These are phyloP conservation scores for Baryphthengus martii DNA, from an alignment of 2,113 vertebrate genomes.

Conservation along the genomic window DNA sequence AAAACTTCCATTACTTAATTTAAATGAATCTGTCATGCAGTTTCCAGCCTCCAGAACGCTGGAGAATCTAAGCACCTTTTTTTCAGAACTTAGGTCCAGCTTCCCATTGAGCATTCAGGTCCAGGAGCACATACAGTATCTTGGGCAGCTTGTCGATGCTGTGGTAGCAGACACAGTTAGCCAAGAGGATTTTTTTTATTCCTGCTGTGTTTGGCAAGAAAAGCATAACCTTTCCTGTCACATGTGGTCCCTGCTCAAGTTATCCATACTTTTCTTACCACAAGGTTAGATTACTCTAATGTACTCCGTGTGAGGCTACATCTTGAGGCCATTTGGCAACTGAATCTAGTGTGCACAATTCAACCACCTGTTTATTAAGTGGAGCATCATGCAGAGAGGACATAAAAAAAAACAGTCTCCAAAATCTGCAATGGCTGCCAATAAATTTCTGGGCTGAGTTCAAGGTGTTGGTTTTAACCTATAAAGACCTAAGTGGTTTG, in stretches of 20 bases:
- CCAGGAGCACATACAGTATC: neutral
- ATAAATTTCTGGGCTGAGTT: slow-evolving; percentile 58
- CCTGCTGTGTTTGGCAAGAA: slow-evolving; percentile 54
- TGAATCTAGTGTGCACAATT: slow-evolving; percentile 22
- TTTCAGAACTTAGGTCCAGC: slow-evolving; percentile 21
- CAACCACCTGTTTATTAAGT: slow-evolving; percentile 69
- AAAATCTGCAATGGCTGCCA: slow-evolving; percentile 48
- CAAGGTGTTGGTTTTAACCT: slow-evolving; percentile 55
- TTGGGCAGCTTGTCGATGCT: neutral
- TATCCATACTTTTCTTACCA: slow-evolving; percentile 63
- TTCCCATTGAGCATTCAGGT: neutral
- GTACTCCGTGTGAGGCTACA: slow-evolving; percentile 60
- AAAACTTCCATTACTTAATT: slow-evolving; percentile 50
- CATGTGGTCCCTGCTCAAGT: slow-evolving; percentile 47
- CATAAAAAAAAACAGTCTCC: neutral
- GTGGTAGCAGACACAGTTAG: slow-evolving; percentile 19
- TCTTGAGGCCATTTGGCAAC: slow-evolving; percentile 70
- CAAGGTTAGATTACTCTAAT: slow-evolving; percentile 61
- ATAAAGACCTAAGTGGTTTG: slow-evolving; percentile 57
- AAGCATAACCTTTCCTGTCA: slow-evolving; percentile 60
- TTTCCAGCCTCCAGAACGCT: slow-evolving; percentile 39
- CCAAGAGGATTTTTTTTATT: neutral
- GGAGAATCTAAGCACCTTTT: neutral
- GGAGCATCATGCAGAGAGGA: slow-evolving; percentile 68
- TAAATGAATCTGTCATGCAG: slow-evolving; percentile 47